Conservation (phyloP, 2,888 invertebrate species). For the Acleris laterana region DNA sequence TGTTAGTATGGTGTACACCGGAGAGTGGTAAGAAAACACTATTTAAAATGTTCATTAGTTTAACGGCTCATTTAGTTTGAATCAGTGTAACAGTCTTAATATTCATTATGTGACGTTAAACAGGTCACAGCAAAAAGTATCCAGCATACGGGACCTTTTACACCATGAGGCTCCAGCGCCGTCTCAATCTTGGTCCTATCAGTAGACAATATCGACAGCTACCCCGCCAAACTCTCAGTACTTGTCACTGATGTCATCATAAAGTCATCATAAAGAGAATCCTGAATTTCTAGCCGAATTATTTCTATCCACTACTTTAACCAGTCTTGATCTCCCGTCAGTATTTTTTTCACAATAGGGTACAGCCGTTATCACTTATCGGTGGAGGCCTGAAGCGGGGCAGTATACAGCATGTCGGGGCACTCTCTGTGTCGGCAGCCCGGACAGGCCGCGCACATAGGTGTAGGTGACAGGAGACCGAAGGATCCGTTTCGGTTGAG, state of each 20-base stretch:
- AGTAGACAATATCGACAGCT: slow-evolving; percentile 60
- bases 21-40: slow-evolving; percentile 18
- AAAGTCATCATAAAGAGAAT: slow-evolving; percentile 75
- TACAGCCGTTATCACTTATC: slow-evolving; percentile 54
- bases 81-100: slow-evolving; percentile 63
- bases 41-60: slow-evolving; percentile 8
- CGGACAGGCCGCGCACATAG: slow-evolving; percentile 92
- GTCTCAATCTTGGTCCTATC: slow-evolving; percentile 67
- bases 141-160: slow-evolving; percentile 42
- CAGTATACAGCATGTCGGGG: slow-evolving; percentile 83
- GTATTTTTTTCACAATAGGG: slow-evolving; percentile 46
- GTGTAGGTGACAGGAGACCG: slow-evolving; percentile 91
- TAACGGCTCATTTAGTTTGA: slow-evolving; percentile 35
- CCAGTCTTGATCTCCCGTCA: slow-evolving; percentile 74
- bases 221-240: slow-evolving; percentile 52
- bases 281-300: slow-evolving; percentile 61
- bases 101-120: slow-evolving; percentile 55
- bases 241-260: slow-evolving; percentile 73
- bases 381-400: slow-evolving; percentile 67
- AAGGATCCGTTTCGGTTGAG: slow-evolving; percentile 89
- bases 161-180: slow-evolving; percentile 43
- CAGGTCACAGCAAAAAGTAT: slow-evolving; percentile 63
- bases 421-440: slow-evolving; percentile 91
- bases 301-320: slow-evolving; percentile 66
- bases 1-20: slow-evolving; percentile 40